Evolutionary conservation across 2,888 invertebrate genomes (phyloP).

Genomic region (Ecliptopera silaceata): DNA sequence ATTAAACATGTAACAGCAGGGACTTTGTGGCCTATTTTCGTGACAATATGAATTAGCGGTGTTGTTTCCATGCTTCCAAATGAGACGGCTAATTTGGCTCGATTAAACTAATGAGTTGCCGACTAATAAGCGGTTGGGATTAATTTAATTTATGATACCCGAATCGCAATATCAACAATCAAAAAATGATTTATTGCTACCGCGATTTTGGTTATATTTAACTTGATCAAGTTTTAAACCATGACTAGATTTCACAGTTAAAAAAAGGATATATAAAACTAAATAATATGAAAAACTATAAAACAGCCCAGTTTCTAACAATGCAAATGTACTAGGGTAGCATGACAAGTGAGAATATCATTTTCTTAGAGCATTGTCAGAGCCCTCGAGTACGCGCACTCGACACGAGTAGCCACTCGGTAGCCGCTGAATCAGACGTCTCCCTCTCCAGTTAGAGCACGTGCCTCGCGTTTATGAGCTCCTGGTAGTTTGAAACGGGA

Average conservation of each 20-base stretch:
- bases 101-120: slow-evolving; percentile 12
- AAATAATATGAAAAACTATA: background rate
- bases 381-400: slow-evolving; percentile 28
- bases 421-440: slow-evolving; percentile 35
- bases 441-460: slow-evolving; percentile 23
- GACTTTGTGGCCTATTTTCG: background rate
- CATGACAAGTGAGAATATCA: slow-evolving; percentile 48
- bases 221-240: too few relatives aligned
- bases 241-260: too few relatives aligned
- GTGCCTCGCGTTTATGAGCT: slow-evolving; percentile 29
- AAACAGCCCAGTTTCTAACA: background rate
- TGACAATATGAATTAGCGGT: slow-evolving; percentile 7
- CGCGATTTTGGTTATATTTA: too few relatives aligned
- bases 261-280: too few relatives aligned
- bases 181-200: slow-evolving; percentile 2
- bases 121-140: slow-evolving; percentile 19
- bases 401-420: slow-evolving; percentile 32
- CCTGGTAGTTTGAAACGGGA: slow-evolving; percentile 19
- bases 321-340: slow-evolving; percentile 38
- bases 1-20: background rate
- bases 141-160: slow-evolving; percentile 7
- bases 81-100: slow-evolving; percentile 5
- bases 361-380: slow-evolving; percentile 36
- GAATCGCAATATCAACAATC: background rate
- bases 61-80: slow-evolving; percentile 7